phyloP scores from a whole-genome alignment of 2,888 invertebrate genomes.

The Pogonocherus hispidulus region DNA sequence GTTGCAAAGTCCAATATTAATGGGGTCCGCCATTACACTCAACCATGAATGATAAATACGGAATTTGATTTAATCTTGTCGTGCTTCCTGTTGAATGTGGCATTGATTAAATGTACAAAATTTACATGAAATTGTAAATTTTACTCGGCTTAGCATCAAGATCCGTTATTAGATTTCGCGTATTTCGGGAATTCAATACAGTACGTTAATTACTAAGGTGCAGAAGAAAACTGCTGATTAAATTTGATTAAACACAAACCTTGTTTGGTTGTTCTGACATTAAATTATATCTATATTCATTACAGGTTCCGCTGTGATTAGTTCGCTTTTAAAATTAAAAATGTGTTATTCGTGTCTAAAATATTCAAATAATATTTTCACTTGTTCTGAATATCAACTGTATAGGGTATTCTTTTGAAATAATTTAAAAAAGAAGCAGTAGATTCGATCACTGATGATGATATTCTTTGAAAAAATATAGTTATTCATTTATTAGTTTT shows the following conservation, averaged over 20 bases:
- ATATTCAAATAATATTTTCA: too few species aligned
- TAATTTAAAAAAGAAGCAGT: too few species aligned
- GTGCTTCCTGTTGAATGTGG: conserved; percentile 25
- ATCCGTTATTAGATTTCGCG: conserved; percentile 11
- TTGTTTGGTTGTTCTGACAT: neutral
- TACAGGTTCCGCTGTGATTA: neutral
- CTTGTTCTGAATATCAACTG: too few species aligned
- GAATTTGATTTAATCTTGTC: conserved; percentile 22
- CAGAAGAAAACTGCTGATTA: conserved; percentile 3
- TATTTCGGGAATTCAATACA: conserved; percentile 6
- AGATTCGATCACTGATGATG: too few species aligned
- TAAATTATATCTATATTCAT: conserved; percentile 6
- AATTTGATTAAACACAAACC: neutral
- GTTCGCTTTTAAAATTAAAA: neutral
- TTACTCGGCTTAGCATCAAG: neutral
- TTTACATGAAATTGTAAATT: conserved; percentile 26
- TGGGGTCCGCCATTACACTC: conserved; percentile 10
- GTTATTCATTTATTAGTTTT: too few species aligned
- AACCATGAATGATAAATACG: conserved; percentile 11
- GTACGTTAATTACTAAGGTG: conserved; percentile 14
- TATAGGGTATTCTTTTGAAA: too few species aligned
- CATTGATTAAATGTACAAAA: conserved; percentile 22
- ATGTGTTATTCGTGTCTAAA: neutral
- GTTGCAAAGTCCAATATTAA: conserved; percentile 6
- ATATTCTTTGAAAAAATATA: too few species aligned